Percentiles rank a stretch among this genome's conserved stretches.
Conservation (phyloP, 2,888 invertebrate species). For the Ferrisia virgata region DNA sequence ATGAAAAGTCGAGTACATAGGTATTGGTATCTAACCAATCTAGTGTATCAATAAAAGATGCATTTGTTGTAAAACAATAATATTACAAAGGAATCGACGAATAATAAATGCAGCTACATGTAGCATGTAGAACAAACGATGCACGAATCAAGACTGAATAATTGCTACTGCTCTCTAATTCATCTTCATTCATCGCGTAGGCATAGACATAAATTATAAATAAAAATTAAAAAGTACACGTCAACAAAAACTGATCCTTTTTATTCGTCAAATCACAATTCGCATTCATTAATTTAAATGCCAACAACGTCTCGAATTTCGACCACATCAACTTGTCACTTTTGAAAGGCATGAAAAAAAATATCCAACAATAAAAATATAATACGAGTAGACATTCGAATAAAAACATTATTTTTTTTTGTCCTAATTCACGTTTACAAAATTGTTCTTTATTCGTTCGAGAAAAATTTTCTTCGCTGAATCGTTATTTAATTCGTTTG, state of each 20-base stretch:
- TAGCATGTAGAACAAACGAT: too few species aligned
- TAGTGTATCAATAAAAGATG: too few species aligned
- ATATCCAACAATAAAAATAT: neutral
- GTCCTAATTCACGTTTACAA: neutral
- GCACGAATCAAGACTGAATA: neutral
- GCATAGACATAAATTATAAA: neutral
- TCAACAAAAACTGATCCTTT: neutral
- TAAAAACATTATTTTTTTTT: neutral
- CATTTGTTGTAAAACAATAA: too few species aligned
- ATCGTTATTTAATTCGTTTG: neutral
- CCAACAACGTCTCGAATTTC: neutral
- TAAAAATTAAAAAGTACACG: neutral
- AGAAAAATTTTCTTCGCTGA: neutral
- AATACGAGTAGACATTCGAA: neutral
- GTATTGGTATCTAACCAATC: too few species aligned
- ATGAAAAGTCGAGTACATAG: too few species aligned
- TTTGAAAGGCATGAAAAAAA: neutral
- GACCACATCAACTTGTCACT: neutral
- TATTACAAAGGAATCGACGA: too few species aligned
- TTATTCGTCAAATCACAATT: neutral
- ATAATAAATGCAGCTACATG: too few species aligned
- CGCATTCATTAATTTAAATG: neutral
- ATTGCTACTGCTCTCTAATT: neutral
- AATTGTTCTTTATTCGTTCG: neutral
- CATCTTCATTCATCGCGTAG: neutral